Evolutionary conservation across 2,797 vertebrate genomes (phyloP).

Genomic region (Numenius phaeopus): DNA sequence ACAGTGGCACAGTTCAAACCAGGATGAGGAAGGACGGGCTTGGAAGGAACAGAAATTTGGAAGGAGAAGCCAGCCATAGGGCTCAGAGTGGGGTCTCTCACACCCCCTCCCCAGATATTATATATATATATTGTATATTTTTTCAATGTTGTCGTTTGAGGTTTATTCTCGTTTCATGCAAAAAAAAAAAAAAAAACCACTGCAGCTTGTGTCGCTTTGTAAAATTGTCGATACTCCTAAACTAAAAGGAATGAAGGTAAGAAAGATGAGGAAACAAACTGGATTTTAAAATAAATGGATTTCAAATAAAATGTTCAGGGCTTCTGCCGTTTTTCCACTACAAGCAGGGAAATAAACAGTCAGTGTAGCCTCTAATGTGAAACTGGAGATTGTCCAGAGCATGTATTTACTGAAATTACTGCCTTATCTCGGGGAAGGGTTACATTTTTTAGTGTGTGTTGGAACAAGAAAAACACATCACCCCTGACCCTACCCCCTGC

Average conservation of each 20-base stretch:
- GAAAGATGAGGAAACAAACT: constrained; percentile 65
- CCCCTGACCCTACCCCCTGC: rapidly evolving
- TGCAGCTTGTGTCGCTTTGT: constrained; percentile 78
- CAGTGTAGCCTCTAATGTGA: background rate
- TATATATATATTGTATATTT: constrained; percentile 86
- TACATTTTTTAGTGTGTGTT: background rate
- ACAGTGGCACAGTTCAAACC: background rate
- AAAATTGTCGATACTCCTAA: constrained; percentile 71
- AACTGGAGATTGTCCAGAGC: background rate
- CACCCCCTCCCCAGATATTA: constrained; percentile 53
- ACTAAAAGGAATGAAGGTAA: constrained; percentile 42
- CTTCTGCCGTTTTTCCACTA: constrained; percentile 25
- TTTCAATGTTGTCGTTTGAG: constrained; percentile 82
- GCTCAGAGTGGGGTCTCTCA: constrained; percentile 46
- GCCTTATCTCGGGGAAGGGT: background rate
- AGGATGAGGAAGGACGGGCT: background rate
- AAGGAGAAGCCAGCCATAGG: background rate
- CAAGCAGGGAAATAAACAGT: background rate
- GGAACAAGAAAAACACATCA: background rate
- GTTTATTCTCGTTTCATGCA: constrained; percentile 75
- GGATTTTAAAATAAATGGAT: constrained; percentile 84
- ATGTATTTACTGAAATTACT: background rate
- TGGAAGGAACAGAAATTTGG: background rate
- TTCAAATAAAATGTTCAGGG: constrained; percentile 66
- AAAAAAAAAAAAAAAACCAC: constrained; percentile 34